Base-by-base conservation (phyloP, 2,888 invertebrate species). In the Lasioglossum marginatum region DNA sequence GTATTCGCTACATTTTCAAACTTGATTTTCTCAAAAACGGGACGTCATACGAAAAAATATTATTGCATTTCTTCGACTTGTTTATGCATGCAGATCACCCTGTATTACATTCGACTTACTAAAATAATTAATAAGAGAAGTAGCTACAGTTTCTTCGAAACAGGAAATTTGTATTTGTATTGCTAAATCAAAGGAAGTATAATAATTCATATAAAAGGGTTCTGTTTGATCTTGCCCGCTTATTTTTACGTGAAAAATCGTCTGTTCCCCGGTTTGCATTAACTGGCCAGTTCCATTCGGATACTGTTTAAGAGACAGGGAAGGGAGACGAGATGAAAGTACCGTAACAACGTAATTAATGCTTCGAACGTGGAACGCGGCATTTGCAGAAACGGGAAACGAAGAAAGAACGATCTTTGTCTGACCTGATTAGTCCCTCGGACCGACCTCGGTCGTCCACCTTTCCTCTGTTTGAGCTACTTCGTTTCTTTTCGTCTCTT, bases 311-410 rank as follows among this genome's bases (percentile, higher is more conserved):
- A 40, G 23, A 23, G 70, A 70, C 40, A 40, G n/a, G 23, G 14
- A 19, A 31, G 70, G 60, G 16, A 10, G 52, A 16, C 48, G 14
- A 37, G 77, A 74, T 27, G 57, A 82, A 75, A 82, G 77, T 63
- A 71, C 81, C 73, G 78, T 83, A 85, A 88, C 81, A 70, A 75
- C 72, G 79, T 90, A 88, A 90, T 90, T 90, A 90, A 90, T 88
- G 85, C 72, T 72, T 19, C 82, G 78, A 88, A 82, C 76, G 82
- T 77, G 76, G 81, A 77, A 82, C 72, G 76, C 85, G 77, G 77
- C 83, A 85, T 87, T 89, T 86, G 82, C 76, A 79, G 52, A 82
- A 52, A 79, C 75, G 75, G 78, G 79, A 77, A 82, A 83, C 77
- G 83, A 79, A 77, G 77, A 74, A 72, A 60, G 86, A 76, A 77